Conservation (phyloP, 2,113 vertebrate species). For the Mesocricetus auratus region DNA sequence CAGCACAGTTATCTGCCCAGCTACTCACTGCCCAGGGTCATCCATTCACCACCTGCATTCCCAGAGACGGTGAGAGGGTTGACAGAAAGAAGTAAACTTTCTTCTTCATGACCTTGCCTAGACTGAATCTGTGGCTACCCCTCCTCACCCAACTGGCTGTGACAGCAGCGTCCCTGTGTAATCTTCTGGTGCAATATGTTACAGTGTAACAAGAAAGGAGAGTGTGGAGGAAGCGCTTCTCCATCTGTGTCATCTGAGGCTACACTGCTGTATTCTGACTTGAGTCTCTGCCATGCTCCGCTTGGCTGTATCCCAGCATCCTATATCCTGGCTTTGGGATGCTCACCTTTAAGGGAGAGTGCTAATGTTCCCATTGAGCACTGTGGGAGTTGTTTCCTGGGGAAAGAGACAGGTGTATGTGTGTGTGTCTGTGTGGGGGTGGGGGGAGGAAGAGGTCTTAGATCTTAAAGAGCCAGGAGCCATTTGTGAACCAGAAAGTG, state of each 20-base stretch:
- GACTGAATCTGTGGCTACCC: not conserved
- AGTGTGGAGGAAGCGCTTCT: not conserved
- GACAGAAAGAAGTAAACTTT: not conserved
- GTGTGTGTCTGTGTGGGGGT: not conserved
- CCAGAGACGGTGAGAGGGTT: not conserved
- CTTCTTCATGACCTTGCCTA: not conserved
- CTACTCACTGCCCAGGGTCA: not conserved
- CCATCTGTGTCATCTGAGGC: not conserved
- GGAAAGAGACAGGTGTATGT: not conserved
- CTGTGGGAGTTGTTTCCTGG: not conserved
- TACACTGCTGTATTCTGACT: not conserved
- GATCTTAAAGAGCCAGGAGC: not conserved
- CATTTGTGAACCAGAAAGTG: not conserved
- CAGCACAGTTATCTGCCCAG: too few species aligned
- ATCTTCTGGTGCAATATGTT: too few species aligned
- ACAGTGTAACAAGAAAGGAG: not conserved
- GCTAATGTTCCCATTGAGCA: too few species aligned
- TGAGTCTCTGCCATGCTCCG: not conserved
- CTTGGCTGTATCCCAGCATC: not conserved
- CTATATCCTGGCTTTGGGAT: not conserved
- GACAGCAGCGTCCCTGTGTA: rapidly evolving
- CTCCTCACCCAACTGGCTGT: rapidly evolving
- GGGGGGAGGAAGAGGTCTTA: rapidly evolving
- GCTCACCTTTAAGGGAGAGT: not conserved
- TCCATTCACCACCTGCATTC: not conserved